Evolutionary conservation across 2,113 vertebrate genomes (phyloP), one percentile per base, ranked within the genome.

Genomic region (Lynx canadensis): DNA sequence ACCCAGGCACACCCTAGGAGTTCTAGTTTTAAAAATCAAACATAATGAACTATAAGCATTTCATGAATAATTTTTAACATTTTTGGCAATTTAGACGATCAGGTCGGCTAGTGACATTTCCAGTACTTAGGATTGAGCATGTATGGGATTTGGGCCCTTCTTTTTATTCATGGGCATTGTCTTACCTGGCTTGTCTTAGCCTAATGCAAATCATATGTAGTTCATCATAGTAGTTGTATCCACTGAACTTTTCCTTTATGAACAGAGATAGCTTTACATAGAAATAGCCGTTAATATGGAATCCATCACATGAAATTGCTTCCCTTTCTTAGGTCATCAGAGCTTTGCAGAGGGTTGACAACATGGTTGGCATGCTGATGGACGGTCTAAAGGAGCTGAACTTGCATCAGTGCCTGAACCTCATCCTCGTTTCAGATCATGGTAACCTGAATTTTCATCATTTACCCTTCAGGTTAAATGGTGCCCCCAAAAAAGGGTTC

Each of bases 351-450:
- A 98, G 95, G 1, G 99, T 99, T 73, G 99, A 99, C 98, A 95
- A 1, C 38, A 98, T 99, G 57, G 57, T 99, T 27, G 99, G 99
- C 3, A 97, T 99, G 98, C 92, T 99, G 97, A 99, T 99, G 99
- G 99, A 99, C 69, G 99, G 99, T 19, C 99, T 99, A 45, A 99
- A 98, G 76, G 97, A 99, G 95, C 99, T 99, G 98, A 97, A 99
- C 88, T 98, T 99, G 94, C 99, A 99, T 86, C 98, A 98, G 63
- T 99, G 99, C 97, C 98, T 99, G 95, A 99, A 99, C 94, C 90
- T 99, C 80, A 98, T 99, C 90, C 97, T 99, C 85, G 0, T 99
- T 63, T 99, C 99, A 74, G 99, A 99, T 98, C 99, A 99, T 55
- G 99, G 99, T 99, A 99, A 99, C 98, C 76, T 76, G 14, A 66